Conservation (phyloP, 2,113 vertebrate species). For the Rhynchopsitta pachyrhyncha region DNA sequence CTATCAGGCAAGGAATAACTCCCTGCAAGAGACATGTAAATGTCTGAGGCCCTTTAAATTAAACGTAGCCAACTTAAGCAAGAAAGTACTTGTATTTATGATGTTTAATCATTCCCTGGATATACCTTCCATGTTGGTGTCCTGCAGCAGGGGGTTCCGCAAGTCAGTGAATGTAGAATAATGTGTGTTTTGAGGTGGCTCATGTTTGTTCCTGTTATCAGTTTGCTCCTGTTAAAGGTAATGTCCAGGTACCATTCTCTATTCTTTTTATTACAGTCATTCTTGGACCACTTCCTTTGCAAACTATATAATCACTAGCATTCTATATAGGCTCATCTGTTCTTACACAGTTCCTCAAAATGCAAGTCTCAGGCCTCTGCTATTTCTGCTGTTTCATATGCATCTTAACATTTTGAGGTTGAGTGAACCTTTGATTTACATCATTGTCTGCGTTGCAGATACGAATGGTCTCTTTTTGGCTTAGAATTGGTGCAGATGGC, state of each 20-base stretch:
- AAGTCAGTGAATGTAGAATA: background rate
- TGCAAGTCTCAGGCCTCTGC: background rate
- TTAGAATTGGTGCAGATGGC: conserved; percentile 36
- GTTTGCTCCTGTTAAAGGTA: background rate
- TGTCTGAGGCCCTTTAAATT: conserved; percentile 4
- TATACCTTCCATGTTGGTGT: background rate
- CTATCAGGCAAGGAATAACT: conserved; percentile 40
- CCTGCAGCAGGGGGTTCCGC: background rate
- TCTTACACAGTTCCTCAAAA: background rate
- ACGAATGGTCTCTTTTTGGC: conserved; percentile 21
- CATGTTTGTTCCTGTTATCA: background rate
- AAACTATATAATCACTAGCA: background rate
- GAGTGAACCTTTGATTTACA: conserved; percentile 22
- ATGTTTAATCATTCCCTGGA: background rate
- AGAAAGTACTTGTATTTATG: background rate
- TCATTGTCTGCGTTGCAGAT: background rate
- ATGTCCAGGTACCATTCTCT: background rate
- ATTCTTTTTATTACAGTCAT: background rate
- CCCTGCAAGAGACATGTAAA: background rate
- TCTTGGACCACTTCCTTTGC: background rate
- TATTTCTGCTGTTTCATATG: background rate
- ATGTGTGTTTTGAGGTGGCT: background rate
- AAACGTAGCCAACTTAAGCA: background rate
- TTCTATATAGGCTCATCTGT: background rate
- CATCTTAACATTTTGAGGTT: background rate